Evolutionary conservation across 2,888 invertebrate species (phyloP), one percentile per base, ranked within the genome.

Genomic region (Clitarchus hookeri): DNA sequence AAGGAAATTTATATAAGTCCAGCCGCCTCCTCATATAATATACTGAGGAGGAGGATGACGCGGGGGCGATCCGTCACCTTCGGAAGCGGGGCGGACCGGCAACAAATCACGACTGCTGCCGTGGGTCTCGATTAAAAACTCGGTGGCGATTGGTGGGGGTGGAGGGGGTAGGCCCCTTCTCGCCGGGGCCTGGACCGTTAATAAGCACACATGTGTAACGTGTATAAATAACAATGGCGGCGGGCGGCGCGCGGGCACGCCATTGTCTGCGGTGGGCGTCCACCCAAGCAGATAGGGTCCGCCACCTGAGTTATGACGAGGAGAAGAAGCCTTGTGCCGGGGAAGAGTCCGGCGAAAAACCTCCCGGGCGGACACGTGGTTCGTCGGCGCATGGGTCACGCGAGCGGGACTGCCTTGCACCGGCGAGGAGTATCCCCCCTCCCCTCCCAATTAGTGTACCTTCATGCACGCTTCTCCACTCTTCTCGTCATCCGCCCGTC

Each of bases 41-140:
- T 65, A 65, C 16, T n/a, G 65, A 19, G 53, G 53, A n/a, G 65
- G 65, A n/a, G 65, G 8, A 65, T 16, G 65, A n/a, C 65, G 65
- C 19, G 65, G 8, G 8, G 65, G 65, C 65, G 65, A 65, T 65
- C 65, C 65, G 65, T 65, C 65, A 65, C 65, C 65, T 65, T 65
- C 65, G 23, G 65, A 65, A 19, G 65, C 65, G 65, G 65, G 65
- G 65, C 65, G 65, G 65, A 65, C 65, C 65, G n/a, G 65, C 65
- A 19, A 65, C 65, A 65, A 65, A 65, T 65, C 65, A 65, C 19
- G 0, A 19, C 13, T 4, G 83, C 83, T 83, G 83, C 83, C 80
- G 53, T 83, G 83, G 83, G 80, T 77, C 78, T 87, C 86, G 86
- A 86, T 87, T 87, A 86, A 84, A 86, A 80, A 86, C 86, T 84